Evolutionary conservation across 2,113 vertebrate genomes (phyloP).

Genomic region (Myxocyprinus asiaticus): DNA sequence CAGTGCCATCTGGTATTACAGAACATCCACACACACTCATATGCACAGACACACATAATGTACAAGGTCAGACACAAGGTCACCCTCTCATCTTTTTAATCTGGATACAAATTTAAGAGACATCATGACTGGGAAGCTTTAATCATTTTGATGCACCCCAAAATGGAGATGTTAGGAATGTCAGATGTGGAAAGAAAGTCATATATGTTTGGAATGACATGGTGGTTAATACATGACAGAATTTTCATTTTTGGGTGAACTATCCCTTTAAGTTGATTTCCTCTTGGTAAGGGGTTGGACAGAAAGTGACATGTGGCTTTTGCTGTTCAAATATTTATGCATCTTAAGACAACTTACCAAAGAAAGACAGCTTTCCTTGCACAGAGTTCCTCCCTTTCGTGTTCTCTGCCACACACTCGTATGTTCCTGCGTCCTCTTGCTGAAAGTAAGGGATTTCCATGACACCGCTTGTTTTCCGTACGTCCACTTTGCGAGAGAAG

Average conservation of each 20-base stretch:
- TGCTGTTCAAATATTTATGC: conserved; percentile 68
- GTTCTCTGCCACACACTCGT: conserved; percentile 94
- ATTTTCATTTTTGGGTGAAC: too few species aligned
- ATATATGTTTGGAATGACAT: too few species aligned
- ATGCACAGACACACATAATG: conserved; percentile 48
- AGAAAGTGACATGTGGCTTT: conserved; percentile 61
- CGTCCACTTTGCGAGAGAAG: conserved; percentile 87
- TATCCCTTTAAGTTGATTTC: conserved; percentile 41
- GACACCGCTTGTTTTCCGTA: conserved; percentile 85
- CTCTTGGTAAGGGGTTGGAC: conserved; percentile 28
- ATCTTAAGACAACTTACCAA: conserved; percentile 78
- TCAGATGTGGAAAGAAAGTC: too few species aligned
- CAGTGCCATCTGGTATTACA: conserved; percentile 70
- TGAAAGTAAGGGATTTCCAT: conserved; percentile 97
- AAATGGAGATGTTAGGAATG: too few species aligned
- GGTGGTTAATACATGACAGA: too few species aligned
- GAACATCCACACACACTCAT: conserved; percentile 48
- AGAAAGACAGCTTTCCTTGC: conserved; percentile 91
- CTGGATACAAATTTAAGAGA: conserved; percentile 76
- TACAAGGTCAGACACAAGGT: conserved; percentile 71
- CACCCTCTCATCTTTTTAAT: conserved; percentile 71
- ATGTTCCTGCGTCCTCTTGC: conserved; percentile 88
- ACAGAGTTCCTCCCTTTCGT: conserved; percentile 89
- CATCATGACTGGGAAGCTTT: conserved; percentile 69
- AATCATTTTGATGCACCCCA: conserved; percentile 68